phyloP scores from a whole-genome alignment of 2,888 invertebrate species.

The Myopa testacea region DNA sequence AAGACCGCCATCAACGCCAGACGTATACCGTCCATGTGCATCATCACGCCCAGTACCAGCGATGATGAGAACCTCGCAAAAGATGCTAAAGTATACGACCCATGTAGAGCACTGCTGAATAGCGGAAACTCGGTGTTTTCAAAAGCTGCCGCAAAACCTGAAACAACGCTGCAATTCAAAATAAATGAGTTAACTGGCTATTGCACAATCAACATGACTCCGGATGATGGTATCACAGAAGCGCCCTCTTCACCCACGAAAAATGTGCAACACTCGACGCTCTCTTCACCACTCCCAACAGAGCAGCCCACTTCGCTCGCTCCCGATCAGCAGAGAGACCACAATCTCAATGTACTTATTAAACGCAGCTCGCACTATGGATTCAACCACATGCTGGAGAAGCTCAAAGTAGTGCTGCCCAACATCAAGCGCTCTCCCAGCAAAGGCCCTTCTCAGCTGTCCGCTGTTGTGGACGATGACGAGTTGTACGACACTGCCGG shows the following conservation, averaged over 20 bases:
- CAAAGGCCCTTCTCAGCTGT: slow-evolving; percentile 66
- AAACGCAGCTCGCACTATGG: slow-evolving; percentile 71
- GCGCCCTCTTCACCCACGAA: slow-evolving; percentile 55
- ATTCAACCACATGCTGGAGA: slow-evolving; percentile 80
- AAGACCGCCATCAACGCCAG: slow-evolving; percentile 90
- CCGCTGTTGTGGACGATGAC: slow-evolving; percentile 68
- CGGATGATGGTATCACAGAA: slow-evolving; percentile 52
- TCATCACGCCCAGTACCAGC: slow-evolving; percentile 87
- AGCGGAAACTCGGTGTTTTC: slow-evolving; percentile 71
- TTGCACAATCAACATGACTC: slow-evolving; percentile 44
- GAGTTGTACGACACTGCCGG: slow-evolving; percentile 70
- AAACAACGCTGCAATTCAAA: slow-evolving; percentile 35
- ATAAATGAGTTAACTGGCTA: slow-evolving; percentile 48
- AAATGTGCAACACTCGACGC: background rate
- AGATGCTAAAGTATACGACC: slow-evolving; percentile 50
- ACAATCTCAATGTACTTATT: slow-evolving; percentile 63
- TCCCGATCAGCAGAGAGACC: slow-evolving; percentile 54
- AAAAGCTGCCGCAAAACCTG: slow-evolving; percentile 40
- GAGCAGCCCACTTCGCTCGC: slow-evolving; percentile 24
- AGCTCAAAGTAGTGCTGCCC: slow-evolving; percentile 76
- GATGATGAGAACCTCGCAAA: slow-evolving; percentile 78
- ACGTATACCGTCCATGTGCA: slow-evolving; percentile 92
- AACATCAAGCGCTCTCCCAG: slow-evolving; percentile 71
- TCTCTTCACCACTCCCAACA: background rate
- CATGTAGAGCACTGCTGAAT: slow-evolving; percentile 57